Evolutionary conservation across 2,888 invertebrate genomes (phyloP).

Genomic region (Drosophila neoperkinsi): DNA sequence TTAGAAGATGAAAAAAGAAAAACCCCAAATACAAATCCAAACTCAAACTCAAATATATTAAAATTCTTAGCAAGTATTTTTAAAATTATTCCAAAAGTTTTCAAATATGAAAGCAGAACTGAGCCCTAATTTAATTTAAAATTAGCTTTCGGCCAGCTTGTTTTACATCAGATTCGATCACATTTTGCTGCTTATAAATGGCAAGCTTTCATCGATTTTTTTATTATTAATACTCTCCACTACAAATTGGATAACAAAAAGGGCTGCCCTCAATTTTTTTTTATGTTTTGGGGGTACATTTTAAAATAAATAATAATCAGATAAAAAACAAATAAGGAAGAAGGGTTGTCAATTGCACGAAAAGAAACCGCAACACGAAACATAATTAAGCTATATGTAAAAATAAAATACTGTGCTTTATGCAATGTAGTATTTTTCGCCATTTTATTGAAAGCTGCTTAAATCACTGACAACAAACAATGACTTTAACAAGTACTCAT

Average conservation of each 20-base stretch:
- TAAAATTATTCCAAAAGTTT: neutral
- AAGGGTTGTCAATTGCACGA: slow-evolving; percentile 2
- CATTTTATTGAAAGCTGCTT: slow-evolving; percentile 30
- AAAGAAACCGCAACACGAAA: slow-evolving; percentile 38
- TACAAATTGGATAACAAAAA: slow-evolving; percentile 10
- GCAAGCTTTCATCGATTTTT: neutral
- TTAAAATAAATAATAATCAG: slow-evolving; percentile 30
- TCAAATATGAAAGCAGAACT: neutral
- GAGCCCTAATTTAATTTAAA: neutral
- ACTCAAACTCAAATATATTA: neutral
- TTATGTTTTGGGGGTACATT: neutral
- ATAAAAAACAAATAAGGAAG: neutral
- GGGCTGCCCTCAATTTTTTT: neutral
- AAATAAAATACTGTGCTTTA: slow-evolving; percentile 5
- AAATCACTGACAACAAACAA: slow-evolving; percentile 24
- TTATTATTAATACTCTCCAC: neutral
- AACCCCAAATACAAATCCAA: neutral
- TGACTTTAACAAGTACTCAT: slow-evolving; percentile 32
- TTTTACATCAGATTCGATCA: neutral
- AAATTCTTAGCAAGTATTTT: neutral
- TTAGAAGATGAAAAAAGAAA: no score
- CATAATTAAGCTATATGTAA: slow-evolving; percentile 5
- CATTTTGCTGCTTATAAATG: neutral
- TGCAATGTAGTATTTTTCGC: slow-evolving; percentile 5
- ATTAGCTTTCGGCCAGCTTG: neutral